Evolutionary conservation across 2,888 invertebrate species (phyloP), one percentile per base, ranked within the genome.

Genomic region (Parnassius apollo): DNA sequence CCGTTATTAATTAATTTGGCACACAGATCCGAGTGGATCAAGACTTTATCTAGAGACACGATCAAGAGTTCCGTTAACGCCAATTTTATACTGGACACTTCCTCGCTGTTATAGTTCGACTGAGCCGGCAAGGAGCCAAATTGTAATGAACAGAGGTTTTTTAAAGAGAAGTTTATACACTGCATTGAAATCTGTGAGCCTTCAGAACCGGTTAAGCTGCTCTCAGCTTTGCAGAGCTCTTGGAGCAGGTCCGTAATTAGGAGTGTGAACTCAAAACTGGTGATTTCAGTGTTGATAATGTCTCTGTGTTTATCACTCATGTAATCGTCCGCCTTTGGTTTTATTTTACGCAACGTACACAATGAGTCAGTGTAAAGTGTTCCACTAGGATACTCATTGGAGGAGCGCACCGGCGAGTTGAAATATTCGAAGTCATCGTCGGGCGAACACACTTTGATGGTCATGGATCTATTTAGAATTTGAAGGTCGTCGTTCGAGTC

Each of bases 381-480:
- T n/a, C 91, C 88, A 57, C 86, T 85, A 0, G 85, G 74, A 60
- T 83, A 80, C 2, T 83, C 83, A 57, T 81, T 84, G 61, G 87
- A 80, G 9, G 88, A 85, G 1, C 86, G 79, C 0, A 78, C 65
- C 2, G 85, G 86, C 0, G 92, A 91, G 57, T 93, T 93, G 75
- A 94, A 94, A 74, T 94, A 94, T 64, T 93, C 93, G 74, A 94
- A 94, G 74, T 94, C 93, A 81, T 94, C 94, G 56, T 88, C 88
- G 45, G 93, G 93, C n/a, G 93, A 71, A 65, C 90, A 85, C 62
- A 93, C 92, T 74, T 93, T 93, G 56, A 94, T 80, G 8, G 92
- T 86, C 61, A 93, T 82, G 0, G 93, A 93, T 22, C 92, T 89
- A 76, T 88, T 92, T 9, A 92, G 74, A 2, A 83, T 74, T 54